Conservation (phyloP, 2,888 invertebrate genomes). For the Erynnis tages region DNA sequence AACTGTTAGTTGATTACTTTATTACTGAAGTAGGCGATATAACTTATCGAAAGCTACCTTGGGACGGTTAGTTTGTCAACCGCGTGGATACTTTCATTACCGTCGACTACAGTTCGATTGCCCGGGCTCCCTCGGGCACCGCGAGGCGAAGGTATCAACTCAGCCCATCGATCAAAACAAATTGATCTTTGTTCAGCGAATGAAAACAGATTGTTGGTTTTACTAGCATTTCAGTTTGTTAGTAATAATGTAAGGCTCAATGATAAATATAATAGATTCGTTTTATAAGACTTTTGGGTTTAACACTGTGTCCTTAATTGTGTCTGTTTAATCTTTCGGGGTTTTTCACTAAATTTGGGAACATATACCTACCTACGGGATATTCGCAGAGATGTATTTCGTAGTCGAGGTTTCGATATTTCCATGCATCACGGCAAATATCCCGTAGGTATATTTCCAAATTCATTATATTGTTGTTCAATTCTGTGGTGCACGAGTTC, state of each 20-base stretch:
- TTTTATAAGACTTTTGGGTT: too few species aligned
- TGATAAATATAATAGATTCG: too few species aligned
- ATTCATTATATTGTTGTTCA: too few species aligned
- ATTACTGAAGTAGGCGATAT: background rate
- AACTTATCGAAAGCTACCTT: background rate
- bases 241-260: constrained; percentile 39
- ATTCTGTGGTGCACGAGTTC: too few species aligned
- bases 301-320: too few species aligned
- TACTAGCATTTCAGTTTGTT: constrained; percentile 13
- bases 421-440: too few species aligned
- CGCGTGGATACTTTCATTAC: constrained; percentile 10
- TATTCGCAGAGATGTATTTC: too few species aligned
- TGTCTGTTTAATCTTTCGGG: too few species aligned
- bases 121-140: background rate
- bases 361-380: too few species aligned
- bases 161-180: constrained; percentile 18
- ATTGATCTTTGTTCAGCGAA: constrained; percentile 19
- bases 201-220: constrained; percentile 13
- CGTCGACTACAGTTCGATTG: constrained; percentile 5
- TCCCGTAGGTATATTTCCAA: too few species aligned
- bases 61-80: background rate
- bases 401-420: too few species aligned
- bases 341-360: too few species aligned
- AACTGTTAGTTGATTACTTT: background rate
- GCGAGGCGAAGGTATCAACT: background rate